phyloP scores from a whole-genome alignment of 2,888 invertebrate genomes.

The Flexamia atlantica region DNA sequence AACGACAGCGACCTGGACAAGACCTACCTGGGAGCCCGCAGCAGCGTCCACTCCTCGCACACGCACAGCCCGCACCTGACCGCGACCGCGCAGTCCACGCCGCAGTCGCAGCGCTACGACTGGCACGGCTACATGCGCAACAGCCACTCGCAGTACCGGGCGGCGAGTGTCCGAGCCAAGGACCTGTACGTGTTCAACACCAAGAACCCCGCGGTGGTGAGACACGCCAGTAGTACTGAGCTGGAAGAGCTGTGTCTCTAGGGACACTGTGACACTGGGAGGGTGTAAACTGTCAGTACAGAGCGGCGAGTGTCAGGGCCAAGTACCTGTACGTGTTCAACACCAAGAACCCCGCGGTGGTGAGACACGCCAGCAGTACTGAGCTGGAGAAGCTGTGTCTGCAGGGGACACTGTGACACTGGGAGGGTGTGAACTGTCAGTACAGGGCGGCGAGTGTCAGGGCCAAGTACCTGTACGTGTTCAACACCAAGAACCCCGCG shows the following conservation, averaged over 20 bases:
- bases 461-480: slow-evolving; percentile 65
- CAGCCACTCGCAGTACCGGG: slow-evolving; percentile 17
- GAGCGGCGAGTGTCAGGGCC: background rate
- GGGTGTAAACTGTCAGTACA: too few relatives aligned
- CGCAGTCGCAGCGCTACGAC: slow-evolving; percentile 20
- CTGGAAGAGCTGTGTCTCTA: slow-evolving; percentile 67
- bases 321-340: too few relatives aligned
- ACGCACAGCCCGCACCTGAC: slow-evolving; percentile 45
- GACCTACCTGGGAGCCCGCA: slow-evolving; percentile 72
- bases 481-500: slow-evolving; percentile 64
- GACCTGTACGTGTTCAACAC: slow-evolving; percentile 66
- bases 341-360: too few relatives aligned
- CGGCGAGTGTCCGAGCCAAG: slow-evolving; percentile 57
- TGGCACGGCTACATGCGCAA: slow-evolving; percentile 45
- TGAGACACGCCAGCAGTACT: background rate
- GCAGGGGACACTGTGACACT: background rate
- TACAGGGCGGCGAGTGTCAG: background rate
- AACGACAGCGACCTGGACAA: slow-evolving; percentile 69
- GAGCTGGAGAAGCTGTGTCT: background rate
- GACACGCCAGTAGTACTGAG: slow-evolving; percentile 66
- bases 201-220: slow-evolving; percentile 64
- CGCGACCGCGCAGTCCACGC: slow-evolving; percentile 1
- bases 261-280: background rate
- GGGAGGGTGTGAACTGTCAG: background rate
- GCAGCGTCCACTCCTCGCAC: slow-evolving; percentile 67